Conservation (phyloP, 2,797 vertebrate species). For the Ibycter americanus region DNA sequence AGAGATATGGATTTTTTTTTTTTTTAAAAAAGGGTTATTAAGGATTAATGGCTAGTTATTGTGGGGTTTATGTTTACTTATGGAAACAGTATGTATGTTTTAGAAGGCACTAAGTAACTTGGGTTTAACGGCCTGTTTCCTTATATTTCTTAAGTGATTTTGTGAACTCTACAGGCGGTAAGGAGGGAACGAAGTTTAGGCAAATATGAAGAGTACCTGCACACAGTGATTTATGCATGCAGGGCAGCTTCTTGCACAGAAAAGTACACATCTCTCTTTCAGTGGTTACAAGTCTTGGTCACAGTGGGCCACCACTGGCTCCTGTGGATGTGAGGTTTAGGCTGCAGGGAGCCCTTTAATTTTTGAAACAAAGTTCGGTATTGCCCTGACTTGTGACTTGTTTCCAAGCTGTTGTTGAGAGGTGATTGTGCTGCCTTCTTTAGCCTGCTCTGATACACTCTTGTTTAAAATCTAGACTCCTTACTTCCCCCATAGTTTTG, state of each 20-base stretch:
- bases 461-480: not conserved
- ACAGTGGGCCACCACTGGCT: not conserved
- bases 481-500: not conserved
- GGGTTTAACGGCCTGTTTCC: not conserved
- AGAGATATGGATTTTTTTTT: too few relatives aligned
- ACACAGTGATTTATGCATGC: not conserved
- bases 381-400: not conserved
- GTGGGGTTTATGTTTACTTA: not conserved
- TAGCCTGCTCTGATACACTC: not conserved
- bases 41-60: not conserved
- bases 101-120: not conserved
- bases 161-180: not conserved
- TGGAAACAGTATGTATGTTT: not conserved
- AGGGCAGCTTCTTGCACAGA: not conserved
- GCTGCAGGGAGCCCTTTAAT: not conserved
- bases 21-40: not conserved
- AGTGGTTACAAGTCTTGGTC: not conserved
- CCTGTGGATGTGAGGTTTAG: not conserved
- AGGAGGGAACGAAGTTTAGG: not conserved
- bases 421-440: not conserved
- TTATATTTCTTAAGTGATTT: not conserved
- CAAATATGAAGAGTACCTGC: not conserved
- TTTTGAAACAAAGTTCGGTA: not conserved
- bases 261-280: rapidly evolving
- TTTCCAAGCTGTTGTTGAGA: not conserved